A percentile compares a stretch with the other conserved stretches of the same genome.
These are phyloP conservation scores for Triplophysa siluroides DNA, from an alignment of 2,113 vertebrate genomes.

Conservation along the genomic window DNA sequence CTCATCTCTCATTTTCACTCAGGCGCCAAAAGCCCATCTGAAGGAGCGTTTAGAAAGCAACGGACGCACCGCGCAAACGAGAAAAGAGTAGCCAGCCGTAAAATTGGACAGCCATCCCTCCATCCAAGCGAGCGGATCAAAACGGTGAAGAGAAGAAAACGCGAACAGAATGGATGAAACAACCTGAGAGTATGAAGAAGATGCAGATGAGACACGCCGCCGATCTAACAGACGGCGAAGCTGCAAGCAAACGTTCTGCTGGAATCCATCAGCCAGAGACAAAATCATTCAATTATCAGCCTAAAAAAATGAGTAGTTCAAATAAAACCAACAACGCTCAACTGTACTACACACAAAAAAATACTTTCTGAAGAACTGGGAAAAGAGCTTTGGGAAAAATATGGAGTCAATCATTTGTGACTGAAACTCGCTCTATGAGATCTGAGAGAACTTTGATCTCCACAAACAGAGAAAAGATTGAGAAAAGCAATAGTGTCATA, in stretches of 20 bases:
- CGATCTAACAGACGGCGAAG: slow-evolving; percentile 32
- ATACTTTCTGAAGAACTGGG: background rate
- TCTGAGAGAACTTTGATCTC: slow-evolving; percentile 20
- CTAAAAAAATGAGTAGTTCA: background rate
- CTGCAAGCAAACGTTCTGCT: slow-evolving; percentile 45
- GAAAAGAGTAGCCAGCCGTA: slow-evolving; percentile 65
- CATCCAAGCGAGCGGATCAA: slow-evolving; percentile 58
- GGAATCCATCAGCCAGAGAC: slow-evolving; percentile 33
- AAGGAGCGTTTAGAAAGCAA: slow-evolving; percentile 66
- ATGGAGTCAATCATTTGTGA: slow-evolving; percentile 21
- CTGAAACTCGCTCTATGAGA: background rate
- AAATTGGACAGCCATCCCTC: slow-evolving; percentile 76
- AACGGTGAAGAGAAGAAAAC: background rate
- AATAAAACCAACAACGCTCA: background rate
- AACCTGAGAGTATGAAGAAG: slow-evolving; percentile 64
- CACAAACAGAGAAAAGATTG: background rate
- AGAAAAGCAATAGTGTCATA: background rate
- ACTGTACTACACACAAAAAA: background rate
- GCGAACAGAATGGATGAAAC: background rate
- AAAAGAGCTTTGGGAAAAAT: background rate
- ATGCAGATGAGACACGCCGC: slow-evolving; percentile 55
- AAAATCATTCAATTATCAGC: slow-evolving; percentile 35
- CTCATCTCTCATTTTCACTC: slow-evolving; percentile 26
- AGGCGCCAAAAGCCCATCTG: slow-evolving; percentile 60
- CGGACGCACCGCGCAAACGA: slow-evolving; percentile 53